A percentile compares a stretch with the other conserved stretches of the same genome.
Evolutionary conservation across 2,113 vertebrate genomes (phyloP).

Genomic region (Psittacula cyanocephala): DNA sequence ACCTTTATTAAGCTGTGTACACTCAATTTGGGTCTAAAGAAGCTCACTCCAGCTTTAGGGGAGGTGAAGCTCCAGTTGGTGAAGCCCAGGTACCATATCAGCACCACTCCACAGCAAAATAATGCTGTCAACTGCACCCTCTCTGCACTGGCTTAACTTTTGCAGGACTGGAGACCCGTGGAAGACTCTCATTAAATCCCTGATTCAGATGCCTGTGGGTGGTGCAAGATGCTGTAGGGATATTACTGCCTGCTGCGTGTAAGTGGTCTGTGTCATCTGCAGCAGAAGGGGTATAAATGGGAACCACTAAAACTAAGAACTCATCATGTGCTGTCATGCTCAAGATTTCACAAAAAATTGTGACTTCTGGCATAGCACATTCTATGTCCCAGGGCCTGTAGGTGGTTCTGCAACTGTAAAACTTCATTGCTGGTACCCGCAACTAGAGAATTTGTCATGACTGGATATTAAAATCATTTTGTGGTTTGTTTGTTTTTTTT

Average conservation of each 20-base stretch:
- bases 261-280: not conserved
- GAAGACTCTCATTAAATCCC: not conserved
- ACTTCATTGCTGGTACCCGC: not conserved
- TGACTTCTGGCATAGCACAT: not conserved
- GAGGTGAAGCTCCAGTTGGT: not conserved
- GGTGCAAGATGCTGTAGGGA: fast-evolving
- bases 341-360: not conserved
- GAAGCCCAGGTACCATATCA: not conserved
- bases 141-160: not conserved
- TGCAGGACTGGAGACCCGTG: not conserved
- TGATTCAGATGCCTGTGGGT: not conserved
- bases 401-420: not conserved
- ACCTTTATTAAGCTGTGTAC: not conserved
- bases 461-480: not conserved
- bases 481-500: fast-evolving
- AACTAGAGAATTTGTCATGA: not conserved
- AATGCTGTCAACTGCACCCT: not conserved
- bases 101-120: not conserved
- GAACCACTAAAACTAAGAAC: not conserved
- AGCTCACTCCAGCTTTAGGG: not conserved
- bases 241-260: not conserved
- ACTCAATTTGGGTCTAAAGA: not conserved
- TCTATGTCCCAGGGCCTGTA: not conserved
- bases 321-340: not conserved
- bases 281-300: not conserved